Conservation (phyloP, 2,113 vertebrate species). For the Pagrus major region DNA sequence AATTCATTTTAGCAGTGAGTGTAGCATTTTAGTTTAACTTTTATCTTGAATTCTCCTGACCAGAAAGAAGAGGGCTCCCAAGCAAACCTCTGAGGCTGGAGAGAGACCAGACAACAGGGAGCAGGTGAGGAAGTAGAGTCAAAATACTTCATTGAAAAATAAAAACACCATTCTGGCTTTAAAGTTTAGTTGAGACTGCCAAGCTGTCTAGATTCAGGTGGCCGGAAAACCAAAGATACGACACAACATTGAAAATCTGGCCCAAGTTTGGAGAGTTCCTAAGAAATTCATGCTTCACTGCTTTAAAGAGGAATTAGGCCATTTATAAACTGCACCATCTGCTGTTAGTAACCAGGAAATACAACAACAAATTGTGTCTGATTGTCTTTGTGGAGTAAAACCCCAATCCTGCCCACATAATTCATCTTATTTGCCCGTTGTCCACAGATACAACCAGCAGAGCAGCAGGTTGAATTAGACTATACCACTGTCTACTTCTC, state of each 20-base stretch:
- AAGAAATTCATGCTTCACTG: too few relatives aligned
- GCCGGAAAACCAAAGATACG: too few relatives aligned
- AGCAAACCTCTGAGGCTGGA: neutral
- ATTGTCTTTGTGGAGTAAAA: too few relatives aligned
- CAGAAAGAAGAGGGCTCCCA: neutral
- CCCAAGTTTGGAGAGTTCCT: too few relatives aligned
- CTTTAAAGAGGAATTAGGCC: too few relatives aligned
- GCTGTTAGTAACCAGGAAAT: too few relatives aligned
- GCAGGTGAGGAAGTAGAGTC: neutral
- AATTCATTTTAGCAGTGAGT: neutral
- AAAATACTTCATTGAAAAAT: neutral
- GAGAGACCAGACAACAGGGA: neutral
- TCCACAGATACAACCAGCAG: neutral
- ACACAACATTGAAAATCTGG: too few relatives aligned
- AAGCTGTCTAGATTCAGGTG: neutral
- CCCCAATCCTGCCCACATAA: too few relatives aligned
- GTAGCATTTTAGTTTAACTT: neutral
- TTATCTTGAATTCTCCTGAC: neutral
- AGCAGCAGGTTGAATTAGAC: neutral
- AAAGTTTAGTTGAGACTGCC: neutral
- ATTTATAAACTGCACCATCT: too few relatives aligned
- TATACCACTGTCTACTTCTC: neutral
- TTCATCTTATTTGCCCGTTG: neutral
- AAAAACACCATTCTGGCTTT: neutral
- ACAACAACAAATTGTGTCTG: too few relatives aligned